phyloP scores from a whole-genome alignment of 2,888 invertebrate genomes.

The Andrena fulva region DNA sequence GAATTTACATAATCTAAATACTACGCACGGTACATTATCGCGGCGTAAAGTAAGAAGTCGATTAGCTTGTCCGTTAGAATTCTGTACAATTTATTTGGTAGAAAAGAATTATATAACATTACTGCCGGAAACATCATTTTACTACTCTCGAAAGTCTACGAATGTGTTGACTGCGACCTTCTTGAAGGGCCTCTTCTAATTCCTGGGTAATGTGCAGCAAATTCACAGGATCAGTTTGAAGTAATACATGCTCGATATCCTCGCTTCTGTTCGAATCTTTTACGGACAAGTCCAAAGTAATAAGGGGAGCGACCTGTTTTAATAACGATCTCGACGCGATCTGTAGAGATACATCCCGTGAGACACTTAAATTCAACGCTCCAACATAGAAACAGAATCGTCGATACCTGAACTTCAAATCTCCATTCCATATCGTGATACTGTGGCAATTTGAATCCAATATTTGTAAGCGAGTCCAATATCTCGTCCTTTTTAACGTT shows the following conservation, averaged over 20 bases:
- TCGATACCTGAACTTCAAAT: conserved; percentile 87
- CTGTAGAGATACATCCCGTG: conserved; percentile 74
- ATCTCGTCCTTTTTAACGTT: conserved; percentile 86
- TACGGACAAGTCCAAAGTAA: conserved; percentile 87
- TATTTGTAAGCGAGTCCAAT: conserved; percentile 85
- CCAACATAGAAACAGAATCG: neutral
- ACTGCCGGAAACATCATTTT: conserved; percentile 69
- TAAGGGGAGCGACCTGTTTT: conserved; percentile 87
- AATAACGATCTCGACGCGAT: conserved; percentile 87
- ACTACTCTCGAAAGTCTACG: conserved; percentile 86
- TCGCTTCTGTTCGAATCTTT: conserved; percentile 80
- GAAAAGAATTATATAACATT: conserved; percentile 12
- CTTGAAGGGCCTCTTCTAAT: conserved; percentile 87
- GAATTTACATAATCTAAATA: conserved; percentile 53
- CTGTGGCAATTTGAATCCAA: conserved; percentile 84
- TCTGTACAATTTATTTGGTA: conserved; percentile 34
- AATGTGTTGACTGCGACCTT: conserved; percentile 87
- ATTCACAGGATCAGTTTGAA: conserved; percentile 87
- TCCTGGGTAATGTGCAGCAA: conserved; percentile 86
- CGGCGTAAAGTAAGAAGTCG: neutral
- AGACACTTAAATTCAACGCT: conserved; percentile 5
- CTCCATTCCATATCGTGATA: conserved; percentile 89
- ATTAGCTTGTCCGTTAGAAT: neutral
- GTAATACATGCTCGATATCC: conserved; percentile 79
- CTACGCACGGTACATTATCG: neutral